Conservation (phyloP, 2,797 vertebrate genomes). For the Sarcoramphus papa region DNA sequence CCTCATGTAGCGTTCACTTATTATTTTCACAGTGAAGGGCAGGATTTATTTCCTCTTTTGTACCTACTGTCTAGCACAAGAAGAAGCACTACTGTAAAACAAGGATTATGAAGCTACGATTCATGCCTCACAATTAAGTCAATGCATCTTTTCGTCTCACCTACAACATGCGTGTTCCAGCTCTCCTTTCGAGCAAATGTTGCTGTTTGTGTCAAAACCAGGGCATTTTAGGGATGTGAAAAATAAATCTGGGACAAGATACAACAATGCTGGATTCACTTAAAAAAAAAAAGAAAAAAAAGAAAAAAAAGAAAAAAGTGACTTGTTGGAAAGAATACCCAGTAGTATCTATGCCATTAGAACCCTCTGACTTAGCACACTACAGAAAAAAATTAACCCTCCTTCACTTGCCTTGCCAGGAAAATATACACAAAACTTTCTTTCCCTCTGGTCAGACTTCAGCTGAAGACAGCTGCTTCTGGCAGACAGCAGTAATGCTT, state of each 20-base stretch:
- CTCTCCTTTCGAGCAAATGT: neutral
- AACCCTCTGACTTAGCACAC: neutral
- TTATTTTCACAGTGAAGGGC: constrained; percentile 10
- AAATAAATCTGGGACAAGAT: neutral
- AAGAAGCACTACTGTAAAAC: neutral
- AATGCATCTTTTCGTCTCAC: neutral
- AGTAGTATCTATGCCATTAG: neutral
- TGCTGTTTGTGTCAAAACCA: neutral
- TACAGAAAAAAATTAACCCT: neutral
- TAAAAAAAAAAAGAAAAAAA: neutral
- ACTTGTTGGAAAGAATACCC: neutral
- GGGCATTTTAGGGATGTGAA: neutral
- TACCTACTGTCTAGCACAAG: neutral
- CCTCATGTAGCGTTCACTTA: neutral
- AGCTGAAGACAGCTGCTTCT: neutral
- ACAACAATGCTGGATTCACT: neutral
- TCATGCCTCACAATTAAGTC: neutral
- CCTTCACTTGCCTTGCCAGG: neutral
- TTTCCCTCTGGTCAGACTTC: neutral
- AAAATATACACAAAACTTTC: neutral
- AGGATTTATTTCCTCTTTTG: neutral
- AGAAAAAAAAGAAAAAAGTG: neutral
- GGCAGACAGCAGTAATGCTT: neutral
- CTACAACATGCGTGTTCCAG: neutral
- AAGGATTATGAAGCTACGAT: neutral